Base-by-base conservation (phyloP, 1,140 invertebrate species). In the Zophobas morio region DNA sequence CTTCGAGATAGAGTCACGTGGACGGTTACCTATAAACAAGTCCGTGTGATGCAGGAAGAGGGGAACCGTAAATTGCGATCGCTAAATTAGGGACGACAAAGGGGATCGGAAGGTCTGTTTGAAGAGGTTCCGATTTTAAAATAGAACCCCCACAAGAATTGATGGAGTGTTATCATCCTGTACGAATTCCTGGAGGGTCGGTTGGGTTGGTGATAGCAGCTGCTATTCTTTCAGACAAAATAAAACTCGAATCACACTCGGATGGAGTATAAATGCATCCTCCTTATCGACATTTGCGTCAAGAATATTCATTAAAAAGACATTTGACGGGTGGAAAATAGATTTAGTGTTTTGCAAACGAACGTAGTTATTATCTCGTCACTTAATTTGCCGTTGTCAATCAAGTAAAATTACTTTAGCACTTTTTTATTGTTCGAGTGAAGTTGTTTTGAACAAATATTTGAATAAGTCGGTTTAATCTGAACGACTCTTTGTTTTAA, bases 11-110 rank as follows among this genome's bases (percentile, higher is more conserved):
- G 49, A 51, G 49, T 51, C 49, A 51, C 49, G 49, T 51, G 49
- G 49, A 51, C 49, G 20, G 20, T 51, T 51, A n/a, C 49, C n/a
- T 51, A 20, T 46, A 46, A 46, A 46, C 42, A 46, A 46, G 20
- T 20, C 20, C 20, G 20, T 20, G 20, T 20, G 20, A 20, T 20
- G 20, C 20, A 20, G 20, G 20, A 20, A 20, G 20, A 20, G 20
- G 53, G 53, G 32, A 66, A 40, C 40, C 57, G 39, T 63, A 63
- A 36, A 63, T 63, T 66, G 40, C 33, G 36, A 66, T 42, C 42
- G 39, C 60, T 66, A 66, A 66, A 42, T 66, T 47, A 66, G 42
- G 60, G 6, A 66, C 60, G 39, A 66, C 60, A 66, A 66, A 66
- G 60, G 60, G 39, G 60, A 66, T 20, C 49, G 49, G 42, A 46